These are phyloP conservation scores for Dryoscopus gambensis DNA, from an alignment of 2,113 vertebrate species.

Conservation along the genomic window DNA sequence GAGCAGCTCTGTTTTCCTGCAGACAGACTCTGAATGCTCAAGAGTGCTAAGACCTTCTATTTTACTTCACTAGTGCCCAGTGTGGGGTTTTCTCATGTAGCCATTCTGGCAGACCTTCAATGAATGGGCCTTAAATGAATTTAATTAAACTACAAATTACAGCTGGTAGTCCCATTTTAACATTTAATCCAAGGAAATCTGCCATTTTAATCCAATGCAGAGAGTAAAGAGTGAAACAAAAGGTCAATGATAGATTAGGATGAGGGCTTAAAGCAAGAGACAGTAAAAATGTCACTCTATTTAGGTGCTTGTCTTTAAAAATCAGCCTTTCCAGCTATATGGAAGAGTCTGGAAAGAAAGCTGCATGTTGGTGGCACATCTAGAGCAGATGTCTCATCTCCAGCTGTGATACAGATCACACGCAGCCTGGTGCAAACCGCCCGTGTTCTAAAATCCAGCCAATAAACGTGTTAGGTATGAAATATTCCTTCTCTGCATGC, in stretches of 20 bases:
- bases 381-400: background rate
- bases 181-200: background rate
- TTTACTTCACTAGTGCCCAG: background rate
- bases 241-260: background rate
- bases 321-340: background rate
- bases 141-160: background rate
- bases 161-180: background rate
- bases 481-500: background rate
- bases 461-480: accelerated
- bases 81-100: background rate
- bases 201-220: background rate
- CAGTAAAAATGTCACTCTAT: background rate
- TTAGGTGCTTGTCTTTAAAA: background rate
- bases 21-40: background rate
- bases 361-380: background rate
- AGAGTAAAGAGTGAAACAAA: background rate
- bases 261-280: background rate
- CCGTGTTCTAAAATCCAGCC: background rate
- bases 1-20: background rate
- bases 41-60: background rate
- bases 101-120: background rate
- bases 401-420: background rate
- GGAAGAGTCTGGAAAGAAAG: background rate
- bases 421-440: background rate
- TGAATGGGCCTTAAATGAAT: background rate